Conservation (phyloP, 2,888 invertebrate species). For the Drosophila incognita region DNA sequence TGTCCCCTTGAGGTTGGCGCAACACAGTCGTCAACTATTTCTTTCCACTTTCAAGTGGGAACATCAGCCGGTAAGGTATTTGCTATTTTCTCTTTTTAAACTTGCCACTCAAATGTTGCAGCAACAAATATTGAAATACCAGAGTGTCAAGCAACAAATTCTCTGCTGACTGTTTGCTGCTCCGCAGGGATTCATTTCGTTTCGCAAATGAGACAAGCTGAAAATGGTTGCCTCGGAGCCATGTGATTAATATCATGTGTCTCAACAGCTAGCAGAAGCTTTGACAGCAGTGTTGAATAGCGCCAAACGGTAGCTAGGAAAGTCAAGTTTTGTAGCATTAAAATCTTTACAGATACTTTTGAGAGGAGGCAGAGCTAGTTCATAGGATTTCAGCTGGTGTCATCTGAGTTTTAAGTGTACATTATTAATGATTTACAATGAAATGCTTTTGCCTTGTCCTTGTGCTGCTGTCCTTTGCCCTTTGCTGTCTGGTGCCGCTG, state of each 20-base stretch:
- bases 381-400: conserved; percentile 10
- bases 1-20: conserved; percentile 48
- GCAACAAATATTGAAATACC: conserved; percentile 28
- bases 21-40: conserved; percentile 22
- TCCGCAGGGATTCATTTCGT: conserved; percentile 3
- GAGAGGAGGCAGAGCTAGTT: neutral
- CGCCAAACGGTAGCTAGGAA: neutral
- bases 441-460: conserved; percentile 24
- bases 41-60: conserved; percentile 43
- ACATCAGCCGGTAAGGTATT: conserved; percentile 8
- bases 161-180: neutral
- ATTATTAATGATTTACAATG: conserved; percentile 64
- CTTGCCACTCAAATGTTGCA: conserved; percentile 16
- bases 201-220: conserved; percentile 16
- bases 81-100: conserved; percentile 1
- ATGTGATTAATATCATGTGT: conserved; percentile 1
- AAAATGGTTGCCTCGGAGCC: neutral
- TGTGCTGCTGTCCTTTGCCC: conserved; percentile 30
- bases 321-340: neutral
- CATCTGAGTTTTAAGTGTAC: conserved; percentile 33
- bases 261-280: neutral
- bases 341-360: neutral
- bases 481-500: conserved; percentile 22
- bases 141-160: conserved; percentile 10
- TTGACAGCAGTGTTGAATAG: conserved; percentile 1